A percentile compares a stretch with the other conserved stretches of the same genome.
phyloP scores from a whole-genome alignment of 2,113 vertebrate genomes.

The Geococcyx californianus region DNA sequence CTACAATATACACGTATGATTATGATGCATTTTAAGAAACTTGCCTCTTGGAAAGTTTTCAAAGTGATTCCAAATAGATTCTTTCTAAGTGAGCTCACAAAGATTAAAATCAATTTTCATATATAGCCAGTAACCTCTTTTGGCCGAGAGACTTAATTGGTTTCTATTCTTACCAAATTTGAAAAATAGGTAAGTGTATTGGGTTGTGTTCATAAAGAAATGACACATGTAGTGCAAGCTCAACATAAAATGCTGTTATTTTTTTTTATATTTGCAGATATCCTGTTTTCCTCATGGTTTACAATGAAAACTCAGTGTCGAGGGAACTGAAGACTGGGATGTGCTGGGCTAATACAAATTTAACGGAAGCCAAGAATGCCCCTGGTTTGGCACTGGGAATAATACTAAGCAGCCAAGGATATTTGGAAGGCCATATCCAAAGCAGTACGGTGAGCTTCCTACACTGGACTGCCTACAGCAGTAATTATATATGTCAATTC shows the following conservation, averaged over 20 bases:
- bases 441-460: neutral
- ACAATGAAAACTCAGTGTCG: constrained; percentile 65
- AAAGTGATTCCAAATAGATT: neutral
- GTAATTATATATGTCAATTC: neutral
- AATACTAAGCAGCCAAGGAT: constrained; percentile 45
- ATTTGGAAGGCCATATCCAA: constrained; percentile 42
- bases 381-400: constrained; percentile 54
- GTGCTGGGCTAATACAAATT: constrained; percentile 58
- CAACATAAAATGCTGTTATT: constrained; percentile 17
- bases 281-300: constrained; percentile 58
- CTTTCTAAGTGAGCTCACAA: neutral
- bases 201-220: neutral
- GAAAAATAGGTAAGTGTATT: neutral
- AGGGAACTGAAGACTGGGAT: constrained; percentile 31
- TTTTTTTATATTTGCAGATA: constrained; percentile 39
- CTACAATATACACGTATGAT: neutral
- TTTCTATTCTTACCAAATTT: neutral
- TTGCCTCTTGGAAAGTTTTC: neutral
- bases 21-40: neutral
- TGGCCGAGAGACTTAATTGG: neutral
- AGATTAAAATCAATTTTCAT: neutral
- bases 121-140: neutral
- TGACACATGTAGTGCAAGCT: constrained; percentile 2
- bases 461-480: neutral
- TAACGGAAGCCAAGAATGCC: constrained; percentile 58